phyloP scores from a whole-genome alignment of 2,113 vertebrate species.

The Herpailurus yagouaroundi region DNA sequence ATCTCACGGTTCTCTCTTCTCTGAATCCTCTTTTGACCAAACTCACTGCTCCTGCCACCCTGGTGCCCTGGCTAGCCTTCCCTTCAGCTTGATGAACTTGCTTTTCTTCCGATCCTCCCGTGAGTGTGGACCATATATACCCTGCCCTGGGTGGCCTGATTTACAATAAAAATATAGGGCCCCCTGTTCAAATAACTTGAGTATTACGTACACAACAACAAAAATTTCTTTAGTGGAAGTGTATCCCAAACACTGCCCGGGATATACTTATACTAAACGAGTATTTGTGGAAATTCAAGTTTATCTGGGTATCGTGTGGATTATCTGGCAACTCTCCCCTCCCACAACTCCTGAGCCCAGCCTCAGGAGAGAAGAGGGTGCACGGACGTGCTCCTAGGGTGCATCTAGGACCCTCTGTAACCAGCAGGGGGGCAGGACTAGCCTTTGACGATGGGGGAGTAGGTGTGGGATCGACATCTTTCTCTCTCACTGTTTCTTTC shows the following conservation, averaged over 20 bases:
- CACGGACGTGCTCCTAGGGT: fast-evolving
- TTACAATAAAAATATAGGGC: not conserved
- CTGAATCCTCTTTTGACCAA: not conserved
- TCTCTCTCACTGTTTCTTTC: not conserved
- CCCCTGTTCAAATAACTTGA: not conserved
- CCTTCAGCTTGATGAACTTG: not conserved
- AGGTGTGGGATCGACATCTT: not conserved
- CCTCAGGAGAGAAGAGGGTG: not conserved
- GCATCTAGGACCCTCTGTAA: not conserved
- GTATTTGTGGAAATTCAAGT: not conserved
- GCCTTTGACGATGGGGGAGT: not conserved
- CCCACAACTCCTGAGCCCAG: not conserved
- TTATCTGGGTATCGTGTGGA: not conserved
- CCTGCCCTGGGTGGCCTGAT: not conserved
- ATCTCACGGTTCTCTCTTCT: not conserved
- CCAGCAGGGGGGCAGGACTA: not conserved
- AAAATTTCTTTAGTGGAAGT: not conserved
- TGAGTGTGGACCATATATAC: too few relatives aligned
- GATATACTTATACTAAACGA: not conserved
- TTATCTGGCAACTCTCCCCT: not conserved
- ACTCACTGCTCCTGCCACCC: too few relatives aligned
- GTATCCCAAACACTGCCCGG: not conserved
- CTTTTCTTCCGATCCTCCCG: not conserved
- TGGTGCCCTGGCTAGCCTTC: not conserved
- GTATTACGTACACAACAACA: not conserved